Evolutionary conservation across 2,797 vertebrate genomes (phyloP).

Genomic region (Heteromormyrus szaboi): DNA sequence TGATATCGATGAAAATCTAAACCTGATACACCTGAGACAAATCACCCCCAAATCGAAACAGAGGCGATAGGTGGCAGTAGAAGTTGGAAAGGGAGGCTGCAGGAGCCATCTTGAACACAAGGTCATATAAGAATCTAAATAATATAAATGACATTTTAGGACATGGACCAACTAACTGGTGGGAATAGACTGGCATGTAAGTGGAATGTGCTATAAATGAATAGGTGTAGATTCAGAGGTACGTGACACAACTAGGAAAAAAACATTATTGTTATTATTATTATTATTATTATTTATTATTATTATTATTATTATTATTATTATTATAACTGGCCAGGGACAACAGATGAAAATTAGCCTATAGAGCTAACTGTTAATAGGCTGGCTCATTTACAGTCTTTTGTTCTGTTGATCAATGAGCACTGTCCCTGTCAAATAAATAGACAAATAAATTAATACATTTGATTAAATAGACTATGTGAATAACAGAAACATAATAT

Average conservation of each 20-base stretch:
- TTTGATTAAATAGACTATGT: background rate
- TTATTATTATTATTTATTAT: background rate
- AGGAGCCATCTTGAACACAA: background rate
- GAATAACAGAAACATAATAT: background rate
- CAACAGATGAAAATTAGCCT: background rate
- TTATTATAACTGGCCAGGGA: background rate
- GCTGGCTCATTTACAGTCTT: background rate
- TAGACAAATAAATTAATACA: background rate
- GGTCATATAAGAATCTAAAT: background rate
- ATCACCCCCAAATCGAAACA: background rate
- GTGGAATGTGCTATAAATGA: background rate
- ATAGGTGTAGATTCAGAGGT: background rate
- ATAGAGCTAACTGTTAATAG: background rate
- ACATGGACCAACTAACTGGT: background rate
- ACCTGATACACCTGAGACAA: background rate
- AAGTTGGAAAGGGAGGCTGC: background rate
- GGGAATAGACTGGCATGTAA: background rate
- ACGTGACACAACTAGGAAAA: background rate
- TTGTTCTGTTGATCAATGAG: background rate
- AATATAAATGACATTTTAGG: background rate
- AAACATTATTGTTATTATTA: background rate
- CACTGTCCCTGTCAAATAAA: background rate
- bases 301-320: background rate
- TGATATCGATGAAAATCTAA: background rate
- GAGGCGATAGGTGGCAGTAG: background rate